Base-by-base conservation (phyloP, 1,140 invertebrate species). In the Atopsyche davidsoni region DNA sequence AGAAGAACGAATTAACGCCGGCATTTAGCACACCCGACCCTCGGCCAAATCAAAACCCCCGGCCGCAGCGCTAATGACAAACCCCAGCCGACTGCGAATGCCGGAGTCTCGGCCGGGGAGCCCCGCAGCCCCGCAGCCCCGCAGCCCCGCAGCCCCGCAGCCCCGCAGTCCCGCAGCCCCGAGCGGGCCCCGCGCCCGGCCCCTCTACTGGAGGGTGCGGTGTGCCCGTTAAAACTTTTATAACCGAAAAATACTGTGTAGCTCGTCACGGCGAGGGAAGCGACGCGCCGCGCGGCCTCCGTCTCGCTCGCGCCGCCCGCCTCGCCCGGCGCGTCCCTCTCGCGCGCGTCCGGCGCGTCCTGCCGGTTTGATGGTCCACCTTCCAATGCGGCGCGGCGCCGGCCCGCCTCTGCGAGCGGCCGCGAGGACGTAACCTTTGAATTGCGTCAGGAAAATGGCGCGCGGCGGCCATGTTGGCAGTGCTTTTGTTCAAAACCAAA, bases 321-420 rank as follows among this genome's bases (percentile, higher is more conserved):
- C 59, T 62, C 65, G 59, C 59, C 51, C 64, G 60, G 66, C 70
- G 72, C 77, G 78, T 81, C 81, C 77, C 78, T n/a, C n/a, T n/a
- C n/a, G n/a, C n/a, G n/a, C 59, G 62, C 65, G 59, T 59, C 51
- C 64, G 60, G 66, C 70, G 72, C 77, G 78, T 81, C 81, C 77
- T 78, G 79, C 74, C 73, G 77, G 79, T 81, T 83, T 83, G 81
- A 85, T 83, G 82, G 76, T 81, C 81, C 81, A 80, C 81, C 81
- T 82, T 82, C 82, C 82, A 83, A 84, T 84, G 79, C 81, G 80
- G 80, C 63, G 65, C 62, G 67, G 67, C 61, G 64, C 67, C 70
- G 68, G 66, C 70, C 70, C 69, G 23, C 22, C 22, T 31, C 23
- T 7, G 19, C 22, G 24, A 13, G 39, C 4, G 35, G 22, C n/a